Conservation (phyloP, 2,113 vertebrate species). For the Atlantisia rogersi region DNA sequence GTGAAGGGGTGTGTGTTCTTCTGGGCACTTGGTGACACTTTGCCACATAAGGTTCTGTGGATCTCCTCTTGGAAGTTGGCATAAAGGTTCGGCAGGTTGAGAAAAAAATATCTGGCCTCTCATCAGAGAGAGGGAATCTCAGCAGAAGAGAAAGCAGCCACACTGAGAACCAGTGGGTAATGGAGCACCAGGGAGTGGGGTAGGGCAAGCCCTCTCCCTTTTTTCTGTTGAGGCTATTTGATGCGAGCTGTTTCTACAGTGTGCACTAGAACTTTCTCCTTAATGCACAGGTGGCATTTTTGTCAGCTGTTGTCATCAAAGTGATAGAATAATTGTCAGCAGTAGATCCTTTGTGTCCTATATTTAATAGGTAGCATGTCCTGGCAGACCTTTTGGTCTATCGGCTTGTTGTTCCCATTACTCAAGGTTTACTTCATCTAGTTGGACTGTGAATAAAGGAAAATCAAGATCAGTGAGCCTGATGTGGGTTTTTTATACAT, state of each 20-base stretch:
- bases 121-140: neutral
- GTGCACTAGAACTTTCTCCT: neutral
- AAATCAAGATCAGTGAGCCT: neutral
- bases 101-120: neutral
- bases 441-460: conserved; percentile 34
- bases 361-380: neutral
- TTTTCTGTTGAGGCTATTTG: neutral
- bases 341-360: neutral
- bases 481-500: neutral
- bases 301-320: neutral
- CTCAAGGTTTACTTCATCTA: conserved; percentile 15
- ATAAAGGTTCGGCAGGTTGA: neutral
- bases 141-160: neutral
- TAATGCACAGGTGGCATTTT: neutral
- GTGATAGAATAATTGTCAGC: neutral
- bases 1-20: neutral
- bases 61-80: neutral
- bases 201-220: neutral
- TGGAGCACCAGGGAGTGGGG: too few species aligned
- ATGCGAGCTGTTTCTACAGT: neutral
- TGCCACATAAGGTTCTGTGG: neutral
- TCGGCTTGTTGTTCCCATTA: neutral
- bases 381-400: neutral
- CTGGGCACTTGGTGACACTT: neutral
- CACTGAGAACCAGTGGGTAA: neutral